A percentile compares a stretch with the other conserved stretches of the same genome.
These are phyloP conservation scores for Proisotoma minuta DNA, from an alignment of 2,888 invertebrate species.

Conservation along the genomic window DNA sequence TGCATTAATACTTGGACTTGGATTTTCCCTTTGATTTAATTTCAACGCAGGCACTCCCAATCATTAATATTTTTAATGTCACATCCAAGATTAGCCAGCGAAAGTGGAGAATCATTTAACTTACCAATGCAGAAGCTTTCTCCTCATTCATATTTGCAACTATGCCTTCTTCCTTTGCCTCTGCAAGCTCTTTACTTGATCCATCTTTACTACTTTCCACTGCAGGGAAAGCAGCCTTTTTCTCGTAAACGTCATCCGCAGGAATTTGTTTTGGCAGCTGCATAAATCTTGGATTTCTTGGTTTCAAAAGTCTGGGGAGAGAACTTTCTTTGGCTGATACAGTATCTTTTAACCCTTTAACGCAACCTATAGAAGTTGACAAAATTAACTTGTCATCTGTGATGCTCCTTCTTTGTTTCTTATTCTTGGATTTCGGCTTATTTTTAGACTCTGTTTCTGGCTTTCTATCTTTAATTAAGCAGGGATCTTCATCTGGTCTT, in stretches of 20 bases:
- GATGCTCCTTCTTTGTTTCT: no score
- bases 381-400: no score
- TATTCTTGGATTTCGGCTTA: slow-evolving; percentile 15
- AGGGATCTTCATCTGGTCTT: slow-evolving; percentile 37
- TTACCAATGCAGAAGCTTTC: neutral
- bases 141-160: neutral
- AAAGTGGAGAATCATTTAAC: no score
- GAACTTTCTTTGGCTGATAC: no score
- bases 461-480: slow-evolving; percentile 40
- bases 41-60: no score
- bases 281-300: slow-evolving; percentile 31
- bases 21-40: no score
- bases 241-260: slow-evolving; percentile 32
- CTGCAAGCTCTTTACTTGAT: neutral
- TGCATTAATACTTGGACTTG: no score
- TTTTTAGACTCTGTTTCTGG: slow-evolving; percentile 35
- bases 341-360: no score
- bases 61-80: no score
- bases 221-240: slow-evolving; percentile 11
- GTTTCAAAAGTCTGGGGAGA: no score
- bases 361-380: no score
- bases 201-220: slow-evolving; percentile 8
- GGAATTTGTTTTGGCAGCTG: slow-evolving; percentile 39
- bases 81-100: no score
- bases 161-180: neutral